These are phyloP conservation scores for Todus mexicanus DNA, from an alignment of 2,797 vertebrate species.

Conservation along the genomic window DNA sequence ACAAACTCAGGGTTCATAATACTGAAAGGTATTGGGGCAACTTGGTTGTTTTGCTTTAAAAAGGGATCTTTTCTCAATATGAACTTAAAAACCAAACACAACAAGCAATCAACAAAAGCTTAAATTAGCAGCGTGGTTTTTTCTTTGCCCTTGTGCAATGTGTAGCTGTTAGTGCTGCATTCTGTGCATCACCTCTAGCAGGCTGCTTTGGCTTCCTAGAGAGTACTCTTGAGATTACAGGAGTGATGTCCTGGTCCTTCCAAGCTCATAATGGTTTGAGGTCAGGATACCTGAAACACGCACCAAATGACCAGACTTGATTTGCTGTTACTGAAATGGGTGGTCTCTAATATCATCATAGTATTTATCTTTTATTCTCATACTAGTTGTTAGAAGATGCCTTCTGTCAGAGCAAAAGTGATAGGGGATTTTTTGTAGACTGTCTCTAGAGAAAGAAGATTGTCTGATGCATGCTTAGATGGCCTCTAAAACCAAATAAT, in stretches of 20 bases:
- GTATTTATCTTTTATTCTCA: background rate
- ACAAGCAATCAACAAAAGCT: background rate
- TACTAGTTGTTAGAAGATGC: background rate
- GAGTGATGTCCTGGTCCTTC: background rate
- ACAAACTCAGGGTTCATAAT: background rate
- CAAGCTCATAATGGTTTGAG: background rate
- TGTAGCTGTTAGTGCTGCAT: background rate
- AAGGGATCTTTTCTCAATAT: background rate
- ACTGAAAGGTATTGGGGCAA: background rate
- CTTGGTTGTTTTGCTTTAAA: background rate
- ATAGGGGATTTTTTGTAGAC: background rate
- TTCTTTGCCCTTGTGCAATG: background rate
- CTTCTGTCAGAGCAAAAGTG: background rate
- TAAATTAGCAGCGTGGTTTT: background rate
- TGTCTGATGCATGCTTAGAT: background rate
- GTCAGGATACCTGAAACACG: background rate
- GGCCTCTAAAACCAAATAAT: background rate
- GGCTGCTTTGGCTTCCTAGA: background rate
- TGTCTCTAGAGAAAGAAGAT: background rate
- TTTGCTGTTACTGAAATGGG: background rate
- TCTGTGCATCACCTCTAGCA: background rate
- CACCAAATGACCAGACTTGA: background rate
- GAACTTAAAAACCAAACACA: background rate
- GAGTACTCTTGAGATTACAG: background rate
- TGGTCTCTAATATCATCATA: background rate